Conservation (phyloP, 2,113 vertebrate species). For the Scatophagus argus region DNA sequence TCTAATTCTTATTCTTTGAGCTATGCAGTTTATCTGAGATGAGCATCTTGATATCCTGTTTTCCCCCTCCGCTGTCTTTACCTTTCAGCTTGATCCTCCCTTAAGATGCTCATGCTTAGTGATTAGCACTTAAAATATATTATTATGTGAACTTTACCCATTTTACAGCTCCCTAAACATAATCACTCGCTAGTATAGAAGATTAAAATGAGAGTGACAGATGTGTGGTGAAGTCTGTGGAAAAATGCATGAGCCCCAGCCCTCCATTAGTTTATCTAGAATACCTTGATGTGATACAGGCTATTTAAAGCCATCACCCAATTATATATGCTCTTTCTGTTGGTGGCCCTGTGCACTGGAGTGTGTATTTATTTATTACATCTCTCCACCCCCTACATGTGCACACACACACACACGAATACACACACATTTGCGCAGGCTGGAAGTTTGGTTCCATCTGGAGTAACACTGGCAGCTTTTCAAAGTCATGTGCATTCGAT, state of each 20-base stretch:
- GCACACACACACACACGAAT: not conserved
- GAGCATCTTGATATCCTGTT: conserved; percentile 67
- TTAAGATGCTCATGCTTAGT: conserved; percentile 29
- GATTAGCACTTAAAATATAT: conserved; percentile 66
- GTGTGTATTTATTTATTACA: conserved; percentile 64
- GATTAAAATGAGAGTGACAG: conserved; percentile 72
- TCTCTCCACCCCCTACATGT: not conserved
- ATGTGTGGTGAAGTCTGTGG: conserved; percentile 48
- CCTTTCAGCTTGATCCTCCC: conserved; percentile 25
- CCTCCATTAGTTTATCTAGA: conserved; percentile 76
- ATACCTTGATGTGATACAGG: conserved; percentile 72
- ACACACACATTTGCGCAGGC: conserved; percentile 3
- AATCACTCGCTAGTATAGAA: conserved; percentile 56
- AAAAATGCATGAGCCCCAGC: conserved; percentile 43
- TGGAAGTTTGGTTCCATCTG: conserved; percentile 20
- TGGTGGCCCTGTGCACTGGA: conserved; percentile 67
- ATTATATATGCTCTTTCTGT: conserved; percentile 67
- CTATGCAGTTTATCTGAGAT: conserved; percentile 60
- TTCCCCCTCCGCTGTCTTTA: conserved; percentile 24
- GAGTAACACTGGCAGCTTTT: conserved; percentile 36
- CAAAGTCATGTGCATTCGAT: conserved; percentile 48
- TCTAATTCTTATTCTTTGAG: conserved; percentile 31
- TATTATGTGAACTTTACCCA: conserved; percentile 48
- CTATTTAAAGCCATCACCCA: conserved; percentile 68
- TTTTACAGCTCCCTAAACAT: conserved; percentile 41